These are phyloP conservation scores for Hydraecia micacea DNA, from an alignment of 2,888 invertebrate species.

Conservation along the genomic window DNA sequence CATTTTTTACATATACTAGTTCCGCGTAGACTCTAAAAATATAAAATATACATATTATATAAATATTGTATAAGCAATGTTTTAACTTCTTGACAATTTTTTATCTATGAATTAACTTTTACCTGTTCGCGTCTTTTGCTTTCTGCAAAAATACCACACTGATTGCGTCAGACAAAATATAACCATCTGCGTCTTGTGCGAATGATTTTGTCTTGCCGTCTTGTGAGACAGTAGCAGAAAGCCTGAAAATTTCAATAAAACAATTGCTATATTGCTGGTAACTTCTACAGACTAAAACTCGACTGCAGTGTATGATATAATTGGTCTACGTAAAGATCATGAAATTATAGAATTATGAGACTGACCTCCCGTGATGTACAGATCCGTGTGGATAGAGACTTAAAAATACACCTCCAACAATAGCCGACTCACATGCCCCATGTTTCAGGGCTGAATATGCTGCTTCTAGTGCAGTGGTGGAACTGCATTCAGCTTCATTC, in stretches of 20 bases:
- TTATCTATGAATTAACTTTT: not conserved
- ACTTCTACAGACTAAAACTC: not conserved
- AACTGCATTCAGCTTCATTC: constrained; percentile 80
- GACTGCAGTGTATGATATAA: not conserved
- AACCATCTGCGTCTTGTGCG: constrained; percentile 16
- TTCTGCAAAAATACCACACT: constrained; percentile 21
- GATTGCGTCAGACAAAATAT: constrained; percentile 13
- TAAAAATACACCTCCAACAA: constrained; percentile 91
- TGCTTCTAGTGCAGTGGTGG: constrained; percentile 74
- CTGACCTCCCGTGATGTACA: constrained; percentile 76
- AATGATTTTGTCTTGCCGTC: constrained; percentile 22
- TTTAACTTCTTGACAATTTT: not conserved
- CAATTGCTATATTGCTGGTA: not conserved
- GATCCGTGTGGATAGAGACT: constrained; percentile 89
- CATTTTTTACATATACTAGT: constrained; percentile 92
- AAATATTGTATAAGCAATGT: not conserved
- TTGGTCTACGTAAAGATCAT: not conserved
- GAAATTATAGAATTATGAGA: not conserved
- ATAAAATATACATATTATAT: not conserved
- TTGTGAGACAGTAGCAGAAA: constrained; percentile 4
- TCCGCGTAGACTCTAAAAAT: constrained; percentile 90
- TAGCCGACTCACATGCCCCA: constrained; percentile 86
- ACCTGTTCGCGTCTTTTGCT: constrained; percentile 18
- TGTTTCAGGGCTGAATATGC: constrained; percentile 69
- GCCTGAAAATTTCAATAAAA: not conserved